Conservation (phyloP, 2,113 vertebrate species). For the Agapornis roseicollis region DNA sequence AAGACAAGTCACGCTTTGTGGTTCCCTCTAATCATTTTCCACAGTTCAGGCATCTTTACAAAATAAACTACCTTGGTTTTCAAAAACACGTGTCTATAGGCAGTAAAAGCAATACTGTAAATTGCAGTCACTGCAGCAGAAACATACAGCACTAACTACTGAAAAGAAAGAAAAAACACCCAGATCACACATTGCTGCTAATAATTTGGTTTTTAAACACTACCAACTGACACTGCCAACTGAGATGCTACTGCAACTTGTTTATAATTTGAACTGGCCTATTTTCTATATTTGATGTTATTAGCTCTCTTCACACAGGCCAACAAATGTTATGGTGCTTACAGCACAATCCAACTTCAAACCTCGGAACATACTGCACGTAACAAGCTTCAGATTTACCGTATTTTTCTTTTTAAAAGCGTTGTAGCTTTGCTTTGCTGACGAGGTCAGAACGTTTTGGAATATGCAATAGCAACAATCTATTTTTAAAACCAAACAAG, state of each 20-base stretch:
- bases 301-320: neutral
- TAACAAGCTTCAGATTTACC: neutral
- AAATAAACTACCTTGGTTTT: neutral
- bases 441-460: neutral
- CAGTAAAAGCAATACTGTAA: neutral
- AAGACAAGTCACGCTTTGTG: neutral
- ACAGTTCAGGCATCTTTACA: neutral
- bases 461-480: neutral
- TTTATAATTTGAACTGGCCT: neutral
- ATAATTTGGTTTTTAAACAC: neutral
- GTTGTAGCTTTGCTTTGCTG: neutral
- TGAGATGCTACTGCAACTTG: neutral
- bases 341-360: neutral
- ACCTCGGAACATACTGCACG: neutral
- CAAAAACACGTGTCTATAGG: neutral
- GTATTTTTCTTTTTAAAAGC: neutral
- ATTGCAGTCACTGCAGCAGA: neutral
- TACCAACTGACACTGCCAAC: neutral
- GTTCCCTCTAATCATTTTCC: neutral
- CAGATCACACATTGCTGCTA: neutral
- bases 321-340: neutral
- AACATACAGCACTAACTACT: neutral
- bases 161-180: neutral
- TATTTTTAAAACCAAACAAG: neutral
- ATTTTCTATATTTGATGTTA: neutral